phyloP scores from a whole-genome alignment of 23 tunicate species.

The Ciona savignyi region DNA sequence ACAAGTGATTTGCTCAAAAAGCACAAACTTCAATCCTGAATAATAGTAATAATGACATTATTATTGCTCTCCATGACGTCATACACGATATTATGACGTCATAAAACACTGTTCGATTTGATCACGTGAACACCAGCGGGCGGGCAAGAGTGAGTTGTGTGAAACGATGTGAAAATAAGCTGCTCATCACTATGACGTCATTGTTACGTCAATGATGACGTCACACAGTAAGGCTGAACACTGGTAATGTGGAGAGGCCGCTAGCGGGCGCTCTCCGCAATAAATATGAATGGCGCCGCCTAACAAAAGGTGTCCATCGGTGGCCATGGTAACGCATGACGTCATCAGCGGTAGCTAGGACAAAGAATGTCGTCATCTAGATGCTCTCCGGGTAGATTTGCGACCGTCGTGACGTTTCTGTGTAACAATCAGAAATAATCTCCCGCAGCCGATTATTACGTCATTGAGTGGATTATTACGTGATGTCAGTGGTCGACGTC shows the following conservation, averaged over 20 bases:
- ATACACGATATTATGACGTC: background rate
- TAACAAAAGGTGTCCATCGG: background rate
- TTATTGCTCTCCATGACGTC: background rate
- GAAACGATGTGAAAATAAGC: background rate
- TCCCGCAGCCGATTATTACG: too few relatives aligned
- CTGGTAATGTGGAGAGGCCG: background rate
- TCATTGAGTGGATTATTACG: too few relatives aligned
- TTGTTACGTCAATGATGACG: background rate
- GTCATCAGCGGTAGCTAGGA: background rate
- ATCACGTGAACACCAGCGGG: background rate
- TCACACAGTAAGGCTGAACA: background rate
- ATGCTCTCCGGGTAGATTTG: background rate
- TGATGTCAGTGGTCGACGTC: too few relatives aligned
- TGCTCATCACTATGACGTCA: background rate
- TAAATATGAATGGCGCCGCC: background rate
- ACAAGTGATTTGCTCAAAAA: background rate
- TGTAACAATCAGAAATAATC: too few relatives aligned
- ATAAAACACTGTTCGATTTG: background rate
- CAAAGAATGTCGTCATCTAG: background rate
- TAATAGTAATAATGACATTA: background rate
- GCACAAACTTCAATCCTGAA: background rate
- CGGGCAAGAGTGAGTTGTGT: background rate
- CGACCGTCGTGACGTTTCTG: background rate
- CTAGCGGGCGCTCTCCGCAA: background rate
- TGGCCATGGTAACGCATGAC: background rate